phyloP scores from a whole-genome alignment of 2,113 vertebrate genomes.

The Halcyon senegalensis region DNA sequence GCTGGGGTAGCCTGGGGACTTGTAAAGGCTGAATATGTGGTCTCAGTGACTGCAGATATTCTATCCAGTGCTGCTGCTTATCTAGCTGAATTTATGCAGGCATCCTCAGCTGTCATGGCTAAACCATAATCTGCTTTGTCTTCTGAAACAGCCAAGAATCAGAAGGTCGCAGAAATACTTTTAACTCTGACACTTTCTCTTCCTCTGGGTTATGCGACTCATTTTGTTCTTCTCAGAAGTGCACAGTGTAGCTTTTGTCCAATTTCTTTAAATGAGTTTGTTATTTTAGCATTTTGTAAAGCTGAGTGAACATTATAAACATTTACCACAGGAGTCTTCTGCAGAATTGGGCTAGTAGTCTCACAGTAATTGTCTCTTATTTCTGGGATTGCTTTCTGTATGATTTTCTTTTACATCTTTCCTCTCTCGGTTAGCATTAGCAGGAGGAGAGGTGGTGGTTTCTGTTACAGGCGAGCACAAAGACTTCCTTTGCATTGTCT shows the following conservation, averaged over 20 bases:
- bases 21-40: background rate
- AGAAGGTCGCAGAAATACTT: background rate
- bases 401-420: background rate
- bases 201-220: background rate
- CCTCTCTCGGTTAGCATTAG: background rate
- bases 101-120: background rate
- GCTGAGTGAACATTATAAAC: background rate
- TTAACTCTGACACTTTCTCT: background rate
- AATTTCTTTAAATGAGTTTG: background rate
- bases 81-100: background rate
- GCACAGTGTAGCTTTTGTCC: background rate
- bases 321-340: background rate
- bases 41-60: background rate
- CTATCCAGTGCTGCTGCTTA: background rate
- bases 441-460: background rate
- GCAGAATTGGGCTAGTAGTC: background rate
- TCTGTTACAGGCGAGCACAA: background rate
- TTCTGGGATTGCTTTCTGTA: background rate
- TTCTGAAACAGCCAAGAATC: background rate
- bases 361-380: background rate
- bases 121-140: background rate
- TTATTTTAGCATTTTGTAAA: constrained; percentile 23
- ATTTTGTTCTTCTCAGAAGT: background rate
- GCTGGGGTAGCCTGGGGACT: background rate
- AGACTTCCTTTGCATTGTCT: background rate